phyloP scores from a whole-genome alignment of 1,140 invertebrate genomes.

The Caerostris extrusa region DNA sequence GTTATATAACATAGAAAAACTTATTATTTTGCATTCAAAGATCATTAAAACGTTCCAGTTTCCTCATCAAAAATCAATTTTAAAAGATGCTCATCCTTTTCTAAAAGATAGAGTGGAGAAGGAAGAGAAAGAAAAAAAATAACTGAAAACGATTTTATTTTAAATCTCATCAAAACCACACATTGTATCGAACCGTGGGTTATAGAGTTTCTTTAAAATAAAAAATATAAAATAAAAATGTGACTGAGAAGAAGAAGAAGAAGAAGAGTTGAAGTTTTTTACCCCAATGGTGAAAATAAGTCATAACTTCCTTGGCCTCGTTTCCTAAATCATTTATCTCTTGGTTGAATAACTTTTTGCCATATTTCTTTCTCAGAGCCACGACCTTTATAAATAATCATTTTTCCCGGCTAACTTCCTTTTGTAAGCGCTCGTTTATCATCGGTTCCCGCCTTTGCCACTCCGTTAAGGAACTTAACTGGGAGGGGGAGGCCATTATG shows the following conservation, averaged over 20 bases:
- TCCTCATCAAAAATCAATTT: constrained; percentile 50
- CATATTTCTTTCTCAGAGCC: constrained; percentile 56
- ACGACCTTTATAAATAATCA: constrained; percentile 73
- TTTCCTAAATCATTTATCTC: constrained; percentile 68
- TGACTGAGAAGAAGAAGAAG: background rate
- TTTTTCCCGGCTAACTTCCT: constrained; percentile 52
- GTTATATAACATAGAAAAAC: constrained; percentile 9
- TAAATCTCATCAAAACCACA: constrained; percentile 52
- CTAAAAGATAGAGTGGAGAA: background rate
- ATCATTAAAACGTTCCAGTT: constrained; percentile 23
- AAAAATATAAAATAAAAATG: background rate
- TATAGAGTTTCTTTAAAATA: constrained; percentile 16
- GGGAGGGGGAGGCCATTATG: constrained; percentile 35
- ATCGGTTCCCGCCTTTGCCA: constrained; percentile 44
- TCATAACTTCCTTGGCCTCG: constrained; percentile 70
- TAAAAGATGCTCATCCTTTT: constrained; percentile 24
- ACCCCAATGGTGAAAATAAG: constrained; percentile 65
- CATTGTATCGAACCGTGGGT: constrained; percentile 4
- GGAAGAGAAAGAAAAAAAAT: background rate
- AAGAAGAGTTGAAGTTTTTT: background rate
- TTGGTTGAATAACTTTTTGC: constrained; percentile 63
- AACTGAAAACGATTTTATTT: background rate
- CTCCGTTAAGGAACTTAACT: constrained; percentile 59
- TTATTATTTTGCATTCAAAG: constrained; percentile 12
- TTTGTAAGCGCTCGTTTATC: constrained; percentile 69